Evolutionary conservation across 2,797 vertebrate genomes (phyloP), one percentile per base, ranked within the genome.

Genomic region (Girardinus metallicus): DNA sequence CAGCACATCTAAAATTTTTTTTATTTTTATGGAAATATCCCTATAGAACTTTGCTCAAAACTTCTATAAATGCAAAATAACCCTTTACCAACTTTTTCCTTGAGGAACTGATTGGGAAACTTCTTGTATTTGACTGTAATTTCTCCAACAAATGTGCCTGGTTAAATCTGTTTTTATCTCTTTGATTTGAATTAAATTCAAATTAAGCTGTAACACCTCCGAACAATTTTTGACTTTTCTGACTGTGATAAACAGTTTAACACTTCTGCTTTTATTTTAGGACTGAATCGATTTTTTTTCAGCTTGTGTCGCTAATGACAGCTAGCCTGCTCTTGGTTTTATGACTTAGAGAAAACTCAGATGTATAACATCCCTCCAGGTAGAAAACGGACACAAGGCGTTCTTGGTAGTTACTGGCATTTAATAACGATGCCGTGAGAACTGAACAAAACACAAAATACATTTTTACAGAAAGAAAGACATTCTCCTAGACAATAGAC

Each of bases 61-160:
- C 74, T 77, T 46, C 26, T 13, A 46, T 51, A 49, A 72, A 76
- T 77, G 66, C 43, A 49, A 70, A 36, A 41, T 12, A 62, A 75
- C 53, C 43, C 26, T 43, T 44, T 46, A 36, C 10, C 36, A 4
- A 39, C 34, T 75, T 81, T 39, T 76, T 46, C 31, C 31, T 43
- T 62, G 36, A 34, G 68, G 68, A 71, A 76, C 74, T 39, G 47
- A 43, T 66, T 83, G 66, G 29, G 49, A 72, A 71, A 80, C 73
- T 43, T 73, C 0, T 21, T 6, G 21, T 51, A 5, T 73, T 49
- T n/a, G 34, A 4, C 71, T 73, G 7, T 49, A 23, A 49, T 36
- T 49, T 49, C 18, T 51, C 46, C n/a, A 13, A 26, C 31, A 31
- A 36, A 47, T 51, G 31, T 73, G 72, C 31, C 51, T 49, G 47